phyloP scores from a whole-genome alignment of 2,113 vertebrate genomes.

The Taurulus bubalis region DNA sequence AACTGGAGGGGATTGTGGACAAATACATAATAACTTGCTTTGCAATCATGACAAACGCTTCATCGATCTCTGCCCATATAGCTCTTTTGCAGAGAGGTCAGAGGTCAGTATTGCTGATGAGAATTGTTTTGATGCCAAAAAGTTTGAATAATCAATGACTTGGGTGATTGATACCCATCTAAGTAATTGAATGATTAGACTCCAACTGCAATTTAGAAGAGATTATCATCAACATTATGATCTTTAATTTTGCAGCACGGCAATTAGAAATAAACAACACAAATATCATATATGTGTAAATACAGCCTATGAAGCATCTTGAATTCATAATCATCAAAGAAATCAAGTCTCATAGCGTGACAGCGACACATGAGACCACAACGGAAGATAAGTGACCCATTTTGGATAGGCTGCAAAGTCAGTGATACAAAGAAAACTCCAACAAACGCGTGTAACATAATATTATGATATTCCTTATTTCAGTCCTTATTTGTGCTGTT shows the following conservation, averaged over 20 bases:
- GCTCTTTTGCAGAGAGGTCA: not conserved
- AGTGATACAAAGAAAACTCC: not conserved
- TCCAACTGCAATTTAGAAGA: not conserved
- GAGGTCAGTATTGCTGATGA: not conserved
- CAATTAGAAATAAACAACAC: not conserved
- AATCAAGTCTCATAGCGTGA: not conserved
- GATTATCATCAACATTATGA: not conserved
- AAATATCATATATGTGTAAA: not conserved
- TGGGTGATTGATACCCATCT: not conserved
- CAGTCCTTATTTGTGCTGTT: conserved; percentile 2
- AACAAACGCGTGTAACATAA: not conserved
- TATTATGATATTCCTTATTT: not conserved
- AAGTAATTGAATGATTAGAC: not conserved
- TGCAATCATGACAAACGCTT: not conserved
- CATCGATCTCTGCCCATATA: not conserved
- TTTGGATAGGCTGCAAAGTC: not conserved
- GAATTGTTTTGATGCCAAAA: not conserved
- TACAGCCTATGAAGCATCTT: not conserved
- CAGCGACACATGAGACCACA: not conserved
- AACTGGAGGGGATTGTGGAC: not conserved
- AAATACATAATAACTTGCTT: not conserved
- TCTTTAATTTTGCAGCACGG: not conserved
- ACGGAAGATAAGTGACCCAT: not conserved
- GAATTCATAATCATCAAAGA: not conserved
- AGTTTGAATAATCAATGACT: not conserved